phyloP scores from a whole-genome alignment of 2,797 vertebrate genomes.

The Anguilla megastoma region DNA sequence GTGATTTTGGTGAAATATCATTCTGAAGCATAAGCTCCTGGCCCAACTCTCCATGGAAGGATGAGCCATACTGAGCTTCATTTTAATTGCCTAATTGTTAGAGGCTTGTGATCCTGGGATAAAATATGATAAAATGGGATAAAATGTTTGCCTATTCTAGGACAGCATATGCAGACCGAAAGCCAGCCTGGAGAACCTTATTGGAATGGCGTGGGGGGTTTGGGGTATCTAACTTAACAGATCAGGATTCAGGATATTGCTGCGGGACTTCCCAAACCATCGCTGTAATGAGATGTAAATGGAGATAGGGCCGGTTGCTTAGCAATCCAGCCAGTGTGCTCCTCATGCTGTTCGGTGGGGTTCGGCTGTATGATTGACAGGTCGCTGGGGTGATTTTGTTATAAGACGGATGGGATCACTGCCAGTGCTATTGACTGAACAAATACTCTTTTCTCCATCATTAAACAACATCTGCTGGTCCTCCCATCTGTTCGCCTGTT shows the following conservation, averaged over 20 bases:
- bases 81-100: neutral
- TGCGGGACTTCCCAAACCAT: neutral
- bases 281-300: slow-evolving; percentile 16
- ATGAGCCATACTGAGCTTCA: neutral
- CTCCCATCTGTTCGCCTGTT: neutral
- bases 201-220: neutral
- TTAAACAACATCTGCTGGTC: neutral
- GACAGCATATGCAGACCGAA: slow-evolving; percentile 23
- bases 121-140: neutral
- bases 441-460: neutral
- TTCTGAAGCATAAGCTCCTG: neutral
- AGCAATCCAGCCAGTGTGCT: neutral
- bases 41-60: neutral
- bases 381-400: neutral
- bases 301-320: slow-evolving; percentile 11
- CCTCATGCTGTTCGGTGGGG: neutral
- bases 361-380: neutral
- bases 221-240: slow-evolving; percentile 9
- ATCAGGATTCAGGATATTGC: slow-evolving; percentile 12
- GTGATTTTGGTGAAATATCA: neutral
- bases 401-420: neutral
- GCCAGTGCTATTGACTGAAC: neutral
- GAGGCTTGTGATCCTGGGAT: neutral
- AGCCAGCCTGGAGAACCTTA: slow-evolving; percentile 26
- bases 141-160: slow-evolving; percentile 19